Evolutionary conservation across 1,140 invertebrate genomes (phyloP).

Genomic region (Penaeus chinensis): DNA sequence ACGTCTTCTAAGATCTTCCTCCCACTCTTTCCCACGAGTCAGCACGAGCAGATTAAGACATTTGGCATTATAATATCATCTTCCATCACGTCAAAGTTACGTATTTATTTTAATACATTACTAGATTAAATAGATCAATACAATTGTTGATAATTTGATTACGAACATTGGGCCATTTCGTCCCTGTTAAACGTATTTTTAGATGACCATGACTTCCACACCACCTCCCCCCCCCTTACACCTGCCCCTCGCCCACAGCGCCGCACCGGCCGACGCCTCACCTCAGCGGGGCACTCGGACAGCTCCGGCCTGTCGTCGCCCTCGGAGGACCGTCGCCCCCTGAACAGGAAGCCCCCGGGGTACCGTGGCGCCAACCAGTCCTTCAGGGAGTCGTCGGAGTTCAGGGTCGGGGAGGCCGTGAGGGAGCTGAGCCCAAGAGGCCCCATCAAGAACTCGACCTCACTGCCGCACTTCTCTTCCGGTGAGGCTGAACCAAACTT

Average conservation of each 20-base stretch:
- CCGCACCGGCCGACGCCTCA: constrained; percentile 28
- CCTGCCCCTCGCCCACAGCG: neutral
- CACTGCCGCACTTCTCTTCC: constrained; percentile 56
- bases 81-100: too few relatives aligned
- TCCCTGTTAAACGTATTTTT: too few relatives aligned
- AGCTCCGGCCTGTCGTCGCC: constrained; percentile 46
- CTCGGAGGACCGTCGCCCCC: constrained; percentile 35
- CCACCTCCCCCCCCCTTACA: too few relatives aligned
- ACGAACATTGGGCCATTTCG: too few relatives aligned
- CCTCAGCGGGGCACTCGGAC: constrained; percentile 49
- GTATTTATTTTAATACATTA: too few relatives aligned
- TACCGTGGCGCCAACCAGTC: constrained; percentile 8
- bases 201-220: too few relatives aligned
- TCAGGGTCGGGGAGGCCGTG: constrained; percentile 57
- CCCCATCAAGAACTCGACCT: constrained; percentile 43
- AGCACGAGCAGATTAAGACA: too few relatives aligned
- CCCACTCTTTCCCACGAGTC: too few relatives aligned
- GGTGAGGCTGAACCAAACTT: constrained; percentile 25
- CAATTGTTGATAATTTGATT: too few relatives aligned
- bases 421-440: constrained; percentile 30
- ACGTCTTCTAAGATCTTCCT: too few relatives aligned
- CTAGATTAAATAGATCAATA: too few relatives aligned
- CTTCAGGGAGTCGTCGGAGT: constrained; percentile 35
- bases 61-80: too few relatives aligned
- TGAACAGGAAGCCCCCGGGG: constrained; percentile 16